phyloP scores from a whole-genome alignment of 2,888 invertebrate species.

The Anorthoa munda region DNA sequence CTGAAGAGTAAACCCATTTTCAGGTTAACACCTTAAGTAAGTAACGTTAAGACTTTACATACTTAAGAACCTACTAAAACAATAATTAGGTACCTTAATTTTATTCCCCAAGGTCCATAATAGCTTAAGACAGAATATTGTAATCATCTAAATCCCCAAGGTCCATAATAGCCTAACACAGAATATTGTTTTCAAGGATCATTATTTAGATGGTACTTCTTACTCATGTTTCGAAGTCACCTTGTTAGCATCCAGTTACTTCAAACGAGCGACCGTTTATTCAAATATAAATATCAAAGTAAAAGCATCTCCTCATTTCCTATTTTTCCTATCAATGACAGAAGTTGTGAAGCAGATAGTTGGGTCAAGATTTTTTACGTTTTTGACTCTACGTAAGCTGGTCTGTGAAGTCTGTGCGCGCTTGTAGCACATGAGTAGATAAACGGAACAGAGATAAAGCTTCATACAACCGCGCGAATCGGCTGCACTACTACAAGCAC shows the following conservation, averaged over 20 bases:
- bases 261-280: slow-evolving; percentile 37
- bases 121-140: slow-evolving; percentile 14
- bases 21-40: not conserved
- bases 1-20: no score
- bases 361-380: slow-evolving; percentile 24
- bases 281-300: slow-evolving; percentile 52
- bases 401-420: not conserved
- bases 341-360: slow-evolving; percentile 23
- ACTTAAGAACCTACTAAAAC: not conserved
- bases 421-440: no score
- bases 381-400: slow-evolving; percentile 26
- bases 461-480: no score
- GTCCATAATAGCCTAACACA: not conserved
- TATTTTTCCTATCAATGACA: slow-evolving; percentile 44
- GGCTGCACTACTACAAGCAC: no score
- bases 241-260: slow-evolving; percentile 42
- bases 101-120: slow-evolving; percentile 2
- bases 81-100: not conserved
- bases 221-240: slow-evolving; percentile 24
- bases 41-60: not conserved
- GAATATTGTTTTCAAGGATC: slow-evolving; percentile 27
- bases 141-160: not conserved
- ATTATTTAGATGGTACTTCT: slow-evolving; percentile 20
- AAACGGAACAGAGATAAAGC: no score
- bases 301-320: slow-evolving; percentile 35